Percentiles rank a stretch among this genome's conserved stretches.
phyloP scores from a whole-genome alignment of 2,113 vertebrate species.

The Numenius arquata region DNA sequence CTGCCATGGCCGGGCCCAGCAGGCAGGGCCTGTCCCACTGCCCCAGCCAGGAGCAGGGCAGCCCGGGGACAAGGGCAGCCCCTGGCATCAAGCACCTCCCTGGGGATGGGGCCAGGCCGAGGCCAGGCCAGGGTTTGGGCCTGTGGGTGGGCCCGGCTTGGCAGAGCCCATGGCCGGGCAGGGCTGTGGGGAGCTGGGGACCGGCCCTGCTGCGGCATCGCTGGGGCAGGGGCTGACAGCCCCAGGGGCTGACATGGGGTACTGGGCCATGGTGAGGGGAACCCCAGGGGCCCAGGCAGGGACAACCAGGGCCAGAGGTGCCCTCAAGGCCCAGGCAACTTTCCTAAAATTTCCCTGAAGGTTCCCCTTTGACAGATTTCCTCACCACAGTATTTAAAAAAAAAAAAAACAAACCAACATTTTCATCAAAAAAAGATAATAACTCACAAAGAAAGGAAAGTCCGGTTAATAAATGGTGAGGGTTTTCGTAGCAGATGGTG shows the following conservation, averaged over 20 bases:
- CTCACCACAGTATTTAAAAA: neutral
- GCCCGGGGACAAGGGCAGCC: neutral
- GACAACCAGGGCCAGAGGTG: accelerated
- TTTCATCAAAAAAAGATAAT: neutral
- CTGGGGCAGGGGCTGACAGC: too few relatives aligned
- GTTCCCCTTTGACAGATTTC: neutral
- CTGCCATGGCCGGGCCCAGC: neutral
- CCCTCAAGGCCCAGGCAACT: neutral
- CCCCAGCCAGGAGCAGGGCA: neutral
- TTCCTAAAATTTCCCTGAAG: neutral
- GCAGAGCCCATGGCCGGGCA: neutral
- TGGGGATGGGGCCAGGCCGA: neutral
- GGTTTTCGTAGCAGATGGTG: neutral
- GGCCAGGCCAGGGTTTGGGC: neutral
- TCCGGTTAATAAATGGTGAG: neutral
- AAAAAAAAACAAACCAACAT: too few relatives aligned
- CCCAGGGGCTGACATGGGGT: accelerated
- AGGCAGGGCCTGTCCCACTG: neutral
- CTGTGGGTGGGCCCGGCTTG: too few relatives aligned
- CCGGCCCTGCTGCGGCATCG: accelerated
- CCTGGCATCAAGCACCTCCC: accelerated
- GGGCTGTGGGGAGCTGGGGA: neutral
- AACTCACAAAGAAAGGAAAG: neutral
- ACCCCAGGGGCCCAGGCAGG: accelerated
- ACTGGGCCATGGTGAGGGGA: neutral